Conservation (phyloP, 2,888 invertebrate species). For the Epinotia demarniana region DNA sequence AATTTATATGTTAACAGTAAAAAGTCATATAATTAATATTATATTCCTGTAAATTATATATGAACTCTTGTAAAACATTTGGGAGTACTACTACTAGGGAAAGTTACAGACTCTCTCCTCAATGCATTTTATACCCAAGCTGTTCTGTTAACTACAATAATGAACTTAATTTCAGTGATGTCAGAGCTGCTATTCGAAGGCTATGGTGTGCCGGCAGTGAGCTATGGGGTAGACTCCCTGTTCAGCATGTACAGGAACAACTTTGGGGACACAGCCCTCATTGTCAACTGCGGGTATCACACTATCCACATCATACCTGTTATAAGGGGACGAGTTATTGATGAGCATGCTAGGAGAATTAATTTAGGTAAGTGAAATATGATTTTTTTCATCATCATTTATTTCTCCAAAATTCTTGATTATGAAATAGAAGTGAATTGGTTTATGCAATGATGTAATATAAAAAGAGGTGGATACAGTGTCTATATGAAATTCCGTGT, state of each 20-base stretch:
- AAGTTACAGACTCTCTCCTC: background rate
- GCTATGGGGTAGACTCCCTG: slow-evolving; percentile 94
- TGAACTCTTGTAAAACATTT: too few species aligned
- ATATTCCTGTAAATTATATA: too few species aligned
- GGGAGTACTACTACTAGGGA: too few species aligned
- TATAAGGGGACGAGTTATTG: slow-evolving; percentile 88
- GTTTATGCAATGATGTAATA: too few species aligned
- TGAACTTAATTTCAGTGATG: slow-evolving; percentile 88
- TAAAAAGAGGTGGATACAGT: too few species aligned
- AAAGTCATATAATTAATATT: too few species aligned
- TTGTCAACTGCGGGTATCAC: slow-evolving; percentile 94
- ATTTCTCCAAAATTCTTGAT: too few species aligned
- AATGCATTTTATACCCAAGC: background rate
- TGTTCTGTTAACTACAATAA: background rate
- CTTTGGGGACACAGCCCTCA: slow-evolving; percentile 87
- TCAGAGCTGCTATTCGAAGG: slow-evolving; percentile 97
- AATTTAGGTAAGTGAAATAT: slow-evolving; percentile 86
- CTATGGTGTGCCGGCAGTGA: slow-evolving; percentile 93
- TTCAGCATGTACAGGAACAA: slow-evolving; percentile 89
- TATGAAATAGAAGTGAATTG: background rate
- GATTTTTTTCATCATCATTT: background rate
- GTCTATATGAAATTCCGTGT: too few species aligned
- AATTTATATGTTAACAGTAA: too few species aligned
- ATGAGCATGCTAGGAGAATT: slow-evolving; percentile 90
- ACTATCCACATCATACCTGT: slow-evolving; percentile 95